phyloP scores from a whole-genome alignment of 1,140 invertebrate genomes.

The Heliconius hermathena region DNA sequence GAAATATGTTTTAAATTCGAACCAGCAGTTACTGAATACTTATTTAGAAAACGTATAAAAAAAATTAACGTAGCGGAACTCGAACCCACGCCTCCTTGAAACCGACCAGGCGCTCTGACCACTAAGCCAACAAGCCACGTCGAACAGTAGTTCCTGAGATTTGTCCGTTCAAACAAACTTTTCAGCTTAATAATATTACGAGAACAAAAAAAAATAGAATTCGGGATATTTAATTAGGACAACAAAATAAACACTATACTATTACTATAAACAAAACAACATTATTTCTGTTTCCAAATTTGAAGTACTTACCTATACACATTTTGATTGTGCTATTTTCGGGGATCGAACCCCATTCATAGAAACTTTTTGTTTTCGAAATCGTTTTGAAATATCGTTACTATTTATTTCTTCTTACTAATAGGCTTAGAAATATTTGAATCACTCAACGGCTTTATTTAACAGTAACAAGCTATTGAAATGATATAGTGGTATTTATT shows the following conservation, averaged over 20 bases:
- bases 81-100: too few relatives aligned
- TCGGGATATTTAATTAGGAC: not conserved
- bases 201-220: not conserved
- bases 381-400: conserved; percentile 59
- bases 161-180: too few relatives aligned
- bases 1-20: too few relatives aligned
- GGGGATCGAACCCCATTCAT: conserved; percentile 51
- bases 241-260: not conserved
- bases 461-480: conserved; percentile 35
- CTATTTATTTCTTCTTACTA: conserved; percentile 53
- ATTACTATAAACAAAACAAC: not conserved
- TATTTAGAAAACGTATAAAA: too few relatives aligned
- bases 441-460: conserved; percentile 43
- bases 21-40: too few relatives aligned
- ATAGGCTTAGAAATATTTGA: conserved; percentile 44
- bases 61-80: too few relatives aligned
- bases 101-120: too few relatives aligned
- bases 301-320: not conserved
- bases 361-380: conserved; percentile 54
- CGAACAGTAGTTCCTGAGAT: too few relatives aligned
- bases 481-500: conserved; percentile 17
- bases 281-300: not conserved
- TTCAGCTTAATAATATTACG: too few relatives aligned
- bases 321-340: conserved; percentile 63
- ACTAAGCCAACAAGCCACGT: too few relatives aligned